A percentile compares a stretch with the other conserved stretches of the same genome.
These are phyloP conservation scores for Pyrrhia umbra DNA, from an alignment of 2,888 invertebrate species.

Conservation along the genomic window DNA sequence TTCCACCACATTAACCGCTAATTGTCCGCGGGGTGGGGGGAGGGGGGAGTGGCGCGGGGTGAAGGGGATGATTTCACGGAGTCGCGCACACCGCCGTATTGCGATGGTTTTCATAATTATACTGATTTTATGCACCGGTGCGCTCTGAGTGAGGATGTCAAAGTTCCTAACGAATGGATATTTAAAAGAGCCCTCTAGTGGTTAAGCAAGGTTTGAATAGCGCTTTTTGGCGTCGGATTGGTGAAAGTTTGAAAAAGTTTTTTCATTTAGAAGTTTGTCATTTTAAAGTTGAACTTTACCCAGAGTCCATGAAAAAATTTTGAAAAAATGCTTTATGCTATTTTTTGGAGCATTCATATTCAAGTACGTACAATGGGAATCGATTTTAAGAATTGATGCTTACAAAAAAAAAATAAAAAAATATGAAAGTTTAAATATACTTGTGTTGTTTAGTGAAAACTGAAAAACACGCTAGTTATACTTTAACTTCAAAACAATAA, in stretches of 20 bases:
- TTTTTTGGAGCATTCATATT: too few relatives aligned
- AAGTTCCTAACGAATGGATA: conserved; percentile 44
- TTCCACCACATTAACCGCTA: conserved; percentile 83
- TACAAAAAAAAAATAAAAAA: too few relatives aligned
- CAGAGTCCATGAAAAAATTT: too few relatives aligned
- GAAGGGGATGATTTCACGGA: conserved; percentile 61
- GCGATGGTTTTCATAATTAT: conserved; percentile 60
- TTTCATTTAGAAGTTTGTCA: conserved; percentile 13
- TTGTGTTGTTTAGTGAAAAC: too few relatives aligned
- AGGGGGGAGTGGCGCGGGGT: conserved; percentile 36
- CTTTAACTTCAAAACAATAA: neutral
- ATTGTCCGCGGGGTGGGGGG: conserved; percentile 66
- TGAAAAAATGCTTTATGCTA: too few relatives aligned
- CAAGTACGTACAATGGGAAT: too few relatives aligned
- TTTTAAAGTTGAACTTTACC: neutral
- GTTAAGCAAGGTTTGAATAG: conserved; percentile 5
- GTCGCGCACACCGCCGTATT: conserved; percentile 42
- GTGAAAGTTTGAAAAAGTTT: conserved; percentile 39
- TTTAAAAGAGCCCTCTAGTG: conserved; percentile 11
- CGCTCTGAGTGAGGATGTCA: conserved; percentile 29
- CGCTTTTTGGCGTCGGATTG: neutral
- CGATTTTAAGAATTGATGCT: too few relatives aligned
- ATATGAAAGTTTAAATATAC: too few relatives aligned
- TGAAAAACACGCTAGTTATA: too few relatives aligned
- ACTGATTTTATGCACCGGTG: conserved; percentile 61